A percentile compares a stretch with the other conserved stretches of the same genome.
These are phyloP conservation scores for Eurytoma adleriae DNA, from an alignment of 2,888 invertebrate genomes.

Conservation along the genomic window DNA sequence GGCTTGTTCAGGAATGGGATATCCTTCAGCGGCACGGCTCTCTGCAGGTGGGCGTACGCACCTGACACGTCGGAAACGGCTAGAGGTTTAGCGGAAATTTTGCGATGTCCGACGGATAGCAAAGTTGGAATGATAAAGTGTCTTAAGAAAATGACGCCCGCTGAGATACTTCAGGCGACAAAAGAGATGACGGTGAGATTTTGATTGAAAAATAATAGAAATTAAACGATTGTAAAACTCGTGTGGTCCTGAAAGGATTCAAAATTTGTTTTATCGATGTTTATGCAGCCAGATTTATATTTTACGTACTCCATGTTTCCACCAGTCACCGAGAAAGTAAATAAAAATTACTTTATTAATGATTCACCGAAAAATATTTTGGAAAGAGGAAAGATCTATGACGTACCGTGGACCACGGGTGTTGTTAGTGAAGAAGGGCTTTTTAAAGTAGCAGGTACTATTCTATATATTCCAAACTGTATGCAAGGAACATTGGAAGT, in stretches of 20 bases:
- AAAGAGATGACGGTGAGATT: slow-evolving; percentile 78
- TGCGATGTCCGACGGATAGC: slow-evolving; percentile 80
- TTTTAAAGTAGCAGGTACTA: slow-evolving; percentile 77
- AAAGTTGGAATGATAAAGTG: slow-evolving; percentile 81
- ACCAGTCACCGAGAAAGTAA: slow-evolving; percentile 78
- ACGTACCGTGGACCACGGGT: slow-evolving; percentile 82
- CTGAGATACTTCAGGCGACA: slow-evolving; percentile 79
- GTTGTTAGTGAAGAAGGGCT: slow-evolving; percentile 84
- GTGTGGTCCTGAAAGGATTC: too few species aligned
- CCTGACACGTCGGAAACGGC: slow-evolving; percentile 48
- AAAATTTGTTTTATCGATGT: not conserved
- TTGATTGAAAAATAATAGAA: too few species aligned
- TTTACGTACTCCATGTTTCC: slow-evolving; percentile 21
- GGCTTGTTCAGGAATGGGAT: slow-evolving; percentile 75
- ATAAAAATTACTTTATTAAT: slow-evolving; percentile 79
- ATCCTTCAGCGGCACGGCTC: slow-evolving; percentile 84
- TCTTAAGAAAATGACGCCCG: slow-evolving; percentile 80
- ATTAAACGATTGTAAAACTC: slow-evolving; percentile 37
- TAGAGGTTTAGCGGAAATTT: slow-evolving; percentile 72
- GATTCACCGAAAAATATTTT: slow-evolving; percentile 81
- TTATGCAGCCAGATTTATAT: not conserved
- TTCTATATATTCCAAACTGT: not conserved
- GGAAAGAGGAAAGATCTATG: slow-evolving; percentile 78
- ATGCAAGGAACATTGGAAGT: not conserved
- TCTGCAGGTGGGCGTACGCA: slow-evolving; percentile 77